phyloP scores from a whole-genome alignment of 1,140 invertebrate genomes.

The Ips nitidus region DNA sequence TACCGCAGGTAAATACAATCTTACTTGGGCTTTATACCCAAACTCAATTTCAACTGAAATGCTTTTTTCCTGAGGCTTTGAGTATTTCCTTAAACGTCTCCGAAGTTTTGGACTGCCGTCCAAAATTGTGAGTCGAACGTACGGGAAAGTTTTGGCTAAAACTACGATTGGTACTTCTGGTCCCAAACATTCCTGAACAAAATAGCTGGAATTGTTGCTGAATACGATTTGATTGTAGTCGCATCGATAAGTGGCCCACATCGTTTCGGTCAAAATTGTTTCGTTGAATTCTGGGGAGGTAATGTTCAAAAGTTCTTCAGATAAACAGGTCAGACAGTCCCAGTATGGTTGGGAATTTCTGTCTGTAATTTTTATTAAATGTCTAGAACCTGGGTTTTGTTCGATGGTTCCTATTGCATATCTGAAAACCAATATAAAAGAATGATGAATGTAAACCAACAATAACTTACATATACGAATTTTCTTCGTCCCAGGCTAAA shows the following conservation, averaged over 20 bases:
- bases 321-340: constrained; percentile 61
- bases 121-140: constrained; percentile 59
- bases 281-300: constrained; percentile 46
- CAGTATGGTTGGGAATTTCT: constrained; percentile 50
- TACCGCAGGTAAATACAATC: constrained; percentile 73
- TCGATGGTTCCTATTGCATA: constrained; percentile 71
- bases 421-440: constrained; percentile 51
- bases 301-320: constrained; percentile 49
- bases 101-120: constrained; percentile 53
- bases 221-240: constrained; percentile 66
- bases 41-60: constrained; percentile 58
- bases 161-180: constrained; percentile 67
- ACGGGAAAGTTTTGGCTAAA: constrained; percentile 59
- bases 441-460: too few species aligned
- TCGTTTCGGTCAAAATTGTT: constrained; percentile 43
- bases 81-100: constrained; percentile 43
- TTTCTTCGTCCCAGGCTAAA: constrained; percentile 65
- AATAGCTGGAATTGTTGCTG: constrained; percentile 61
- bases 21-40: constrained; percentile 61
- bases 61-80: constrained; percentile 46
- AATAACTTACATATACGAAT: constrained; percentile 61
- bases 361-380: constrained; percentile 67
- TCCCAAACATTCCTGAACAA: constrained; percentile 70
- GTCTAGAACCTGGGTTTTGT: constrained; percentile 67
- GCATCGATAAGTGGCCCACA: constrained; percentile 58